Conservation (phyloP, 2,888 invertebrate genomes). For the Lydus trimaculatus region DNA sequence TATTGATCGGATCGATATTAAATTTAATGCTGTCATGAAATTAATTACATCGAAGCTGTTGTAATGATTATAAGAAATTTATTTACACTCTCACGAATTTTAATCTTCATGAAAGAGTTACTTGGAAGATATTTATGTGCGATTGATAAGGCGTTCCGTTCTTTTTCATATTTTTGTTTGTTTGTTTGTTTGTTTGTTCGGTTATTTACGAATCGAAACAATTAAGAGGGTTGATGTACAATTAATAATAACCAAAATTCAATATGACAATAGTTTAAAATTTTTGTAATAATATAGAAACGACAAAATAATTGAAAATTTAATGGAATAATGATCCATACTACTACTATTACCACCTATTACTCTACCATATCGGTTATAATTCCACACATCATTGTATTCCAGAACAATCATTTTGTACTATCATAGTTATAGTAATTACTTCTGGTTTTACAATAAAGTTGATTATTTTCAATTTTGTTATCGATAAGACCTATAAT, state of each 20-base stretch:
- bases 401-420: constrained; percentile 19
- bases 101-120: constrained; percentile 20
- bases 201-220: constrained; percentile 19
- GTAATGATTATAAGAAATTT: constrained; percentile 17
- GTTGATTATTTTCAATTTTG: constrained; percentile 12
- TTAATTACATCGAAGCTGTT: constrained; percentile 18
- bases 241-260: constrained; percentile 10
- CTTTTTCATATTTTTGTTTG: constrained; percentile 10
- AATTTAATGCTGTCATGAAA: constrained; percentile 17
- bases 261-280: constrained; percentile 9
- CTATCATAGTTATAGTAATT: constrained; percentile 14
- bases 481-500: neutral
- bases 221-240: neutral
- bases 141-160: constrained; percentile 17
- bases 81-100: constrained; percentile 24
- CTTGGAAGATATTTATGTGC: constrained; percentile 21
- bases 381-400: constrained; percentile 13
- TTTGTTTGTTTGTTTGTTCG: too few species aligned
- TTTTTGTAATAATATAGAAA: neutral
- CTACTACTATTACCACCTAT: constrained; percentile 9
- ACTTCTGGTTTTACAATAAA: constrained; percentile 14
- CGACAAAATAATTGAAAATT: neutral
- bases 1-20: constrained; percentile 6
- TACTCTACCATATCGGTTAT: neutral
- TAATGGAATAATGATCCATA: constrained; percentile 15